Base-by-base conservation (phyloP, 2,888 invertebrate genomes). In the Sinopyrophorus schimmeli region DNA sequence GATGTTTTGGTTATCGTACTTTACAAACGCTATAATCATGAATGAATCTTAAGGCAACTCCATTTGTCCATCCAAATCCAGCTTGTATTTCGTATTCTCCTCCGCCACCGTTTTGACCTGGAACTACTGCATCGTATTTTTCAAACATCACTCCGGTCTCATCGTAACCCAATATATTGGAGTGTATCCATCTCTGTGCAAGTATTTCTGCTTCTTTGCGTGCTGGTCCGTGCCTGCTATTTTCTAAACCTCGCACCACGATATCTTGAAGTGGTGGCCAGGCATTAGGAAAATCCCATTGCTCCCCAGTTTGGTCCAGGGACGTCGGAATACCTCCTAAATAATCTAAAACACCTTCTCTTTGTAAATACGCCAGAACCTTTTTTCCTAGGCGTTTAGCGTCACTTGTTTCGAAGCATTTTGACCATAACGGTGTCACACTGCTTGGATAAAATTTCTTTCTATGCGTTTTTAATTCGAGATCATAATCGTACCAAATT, bases 221-320 rank as follows among this genome's bases (percentile, higher is more conserved):
- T 0, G 84, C 83, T 60, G 80, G 77, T 0, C 64, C 55, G 7
- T 78, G 78, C 0, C 76, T 76, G 5, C 84, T 78, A 20, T 80
- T 77, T 43, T 82, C 77, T 48, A 90, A 70, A 2, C 84, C 84
- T 65, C 84, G 80, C 2, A 91, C 81, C 1, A 87, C 73, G 38
- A 90, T 80, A 61, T 87, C 85, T 53, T 90, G 86, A 28, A 87
- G 77, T 2, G 92, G 92, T 0, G 92, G 85, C 92, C 92, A 92
- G 0, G 87, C 89, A 66, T 92, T 92, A 0, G 91, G 88, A 63
- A 81, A 84, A 68, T 89, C 89, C 89, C 89, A 87, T 66, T 89
- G 86, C 68, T 88, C 83, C 0, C 84, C 84, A 5, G 83, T 83
- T 12, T 77, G 72, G 20, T 76, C 73, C 24, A 87, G 62, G 0